A percentile compares a stretch with the other conserved stretches of the same genome.
phyloP scores from a whole-genome alignment of 2,113 vertebrate genomes.

The Peucedramus taeniatus region DNA sequence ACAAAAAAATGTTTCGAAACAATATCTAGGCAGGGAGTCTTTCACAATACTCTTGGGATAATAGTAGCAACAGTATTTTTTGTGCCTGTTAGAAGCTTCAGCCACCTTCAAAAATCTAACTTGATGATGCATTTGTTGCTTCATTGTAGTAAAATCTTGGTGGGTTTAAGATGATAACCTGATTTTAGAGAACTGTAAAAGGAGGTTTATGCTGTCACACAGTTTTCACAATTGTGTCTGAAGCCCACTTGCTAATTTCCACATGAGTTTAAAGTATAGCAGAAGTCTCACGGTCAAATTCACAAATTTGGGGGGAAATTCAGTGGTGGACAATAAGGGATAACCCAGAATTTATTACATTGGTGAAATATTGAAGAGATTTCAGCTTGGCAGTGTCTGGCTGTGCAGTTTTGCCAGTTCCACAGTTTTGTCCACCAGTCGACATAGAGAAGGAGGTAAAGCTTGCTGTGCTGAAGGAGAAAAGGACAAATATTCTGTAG shows the following conservation, averaged over 20 bases:
- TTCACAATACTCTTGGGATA: neutral
- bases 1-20: neutral
- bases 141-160: neutral
- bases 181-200: neutral
- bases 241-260: neutral
- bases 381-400: neutral
- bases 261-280: neutral
- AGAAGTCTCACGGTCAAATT: neutral
- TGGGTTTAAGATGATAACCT: neutral
- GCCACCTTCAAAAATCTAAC: neutral
- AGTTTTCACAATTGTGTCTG: neutral
- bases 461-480: neutral
- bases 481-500: neutral
- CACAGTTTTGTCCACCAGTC: neutral
- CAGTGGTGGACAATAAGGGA: neutral
- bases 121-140: neutral
- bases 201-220: neutral
- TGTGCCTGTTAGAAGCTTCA: neutral
- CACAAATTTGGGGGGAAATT: neutral
- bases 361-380: neutral
- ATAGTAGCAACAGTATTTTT: neutral
- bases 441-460: neutral
- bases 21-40: neutral
- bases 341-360: neutral
- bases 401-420: neutral